phyloP scores from a whole-genome alignment of 2,113 vertebrate genomes.

The Brienomyrus longianalis region DNA sequence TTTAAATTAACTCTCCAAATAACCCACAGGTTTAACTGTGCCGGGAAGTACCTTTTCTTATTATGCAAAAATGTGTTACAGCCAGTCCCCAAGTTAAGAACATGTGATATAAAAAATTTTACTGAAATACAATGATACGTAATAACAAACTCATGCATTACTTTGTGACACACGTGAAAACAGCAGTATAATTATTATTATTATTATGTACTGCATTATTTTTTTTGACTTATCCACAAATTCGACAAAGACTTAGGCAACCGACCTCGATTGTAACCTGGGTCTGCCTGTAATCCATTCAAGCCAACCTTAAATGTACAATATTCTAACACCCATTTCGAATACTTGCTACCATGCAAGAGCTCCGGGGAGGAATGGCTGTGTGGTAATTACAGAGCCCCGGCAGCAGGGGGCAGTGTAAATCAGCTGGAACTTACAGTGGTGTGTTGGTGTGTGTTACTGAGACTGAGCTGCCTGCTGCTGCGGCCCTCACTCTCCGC shows the following conservation, averaged over 20 bases:
- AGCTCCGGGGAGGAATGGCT: neutral
- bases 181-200: neutral
- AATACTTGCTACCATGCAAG: neutral
- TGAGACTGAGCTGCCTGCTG: constrained; percentile 63
- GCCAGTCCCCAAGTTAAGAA: neutral
- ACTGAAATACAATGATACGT: neutral
- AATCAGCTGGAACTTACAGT: constrained; percentile 50
- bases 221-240: neutral
- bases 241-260: neutral
- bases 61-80: neutral
- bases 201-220: neutral
- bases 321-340: neutral
- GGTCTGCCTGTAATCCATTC: neutral
- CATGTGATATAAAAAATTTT: neutral
- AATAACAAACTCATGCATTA: neutral
- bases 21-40: neutral
- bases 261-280: neutral
- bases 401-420: neutral
- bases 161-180: neutral
- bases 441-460: constrained; percentile 49
- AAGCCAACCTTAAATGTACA: no score
- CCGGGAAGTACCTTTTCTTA: neutral
- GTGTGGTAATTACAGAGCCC: neutral
- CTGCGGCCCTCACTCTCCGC: constrained; percentile 68
- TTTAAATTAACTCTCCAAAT: neutral